A percentile compares a stretch with the other conserved stretches of the same genome.
Evolutionary conservation across 2,888 invertebrate species (phyloP).

Genomic region (Amorpha juglandis): DNA sequence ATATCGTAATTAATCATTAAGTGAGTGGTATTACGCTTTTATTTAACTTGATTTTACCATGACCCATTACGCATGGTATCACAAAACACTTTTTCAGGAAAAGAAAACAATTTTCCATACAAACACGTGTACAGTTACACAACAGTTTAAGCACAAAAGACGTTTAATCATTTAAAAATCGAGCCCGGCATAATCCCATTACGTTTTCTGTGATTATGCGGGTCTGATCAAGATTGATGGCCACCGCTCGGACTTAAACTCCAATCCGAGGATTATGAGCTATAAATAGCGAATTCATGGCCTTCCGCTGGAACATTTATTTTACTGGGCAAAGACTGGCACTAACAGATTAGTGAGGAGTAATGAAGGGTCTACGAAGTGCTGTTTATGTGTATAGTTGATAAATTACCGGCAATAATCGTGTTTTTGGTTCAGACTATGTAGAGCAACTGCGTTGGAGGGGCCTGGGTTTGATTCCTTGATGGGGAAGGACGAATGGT

Average conservation of each 20-base stretch:
- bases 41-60: too few relatives aligned
- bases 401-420: not conserved
- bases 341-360: conserved; percentile 21
- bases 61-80: too few relatives aligned
- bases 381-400: not conserved
- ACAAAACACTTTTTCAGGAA: too few relatives aligned
- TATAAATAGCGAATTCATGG: conserved; percentile 68
- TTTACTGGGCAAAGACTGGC: conserved; percentile 28
- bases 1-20: too few relatives aligned
- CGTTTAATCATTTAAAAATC: conserved; percentile 68
- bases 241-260: conserved; percentile 60
- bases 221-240: conserved; percentile 81
- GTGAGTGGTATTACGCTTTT: too few relatives aligned
- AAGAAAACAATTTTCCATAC: not conserved
- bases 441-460: too few relatives aligned
- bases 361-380: conserved; percentile 9
- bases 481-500: too few relatives aligned
- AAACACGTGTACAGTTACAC: conserved; percentile 20
- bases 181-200: conserved; percentile 68
- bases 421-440: too few relatives aligned
- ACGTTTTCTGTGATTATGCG: conserved; percentile 78
- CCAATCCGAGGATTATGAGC: conserved; percentile 71
- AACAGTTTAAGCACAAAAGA: conserved; percentile 39
- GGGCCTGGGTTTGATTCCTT: too few relatives aligned
- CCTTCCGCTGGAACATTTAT: conserved; percentile 45